Evolutionary conservation across 1,140 invertebrate genomes (phyloP), one percentile per base, ranked within the genome.

Genomic region (Calycopis cecrops): DNA sequence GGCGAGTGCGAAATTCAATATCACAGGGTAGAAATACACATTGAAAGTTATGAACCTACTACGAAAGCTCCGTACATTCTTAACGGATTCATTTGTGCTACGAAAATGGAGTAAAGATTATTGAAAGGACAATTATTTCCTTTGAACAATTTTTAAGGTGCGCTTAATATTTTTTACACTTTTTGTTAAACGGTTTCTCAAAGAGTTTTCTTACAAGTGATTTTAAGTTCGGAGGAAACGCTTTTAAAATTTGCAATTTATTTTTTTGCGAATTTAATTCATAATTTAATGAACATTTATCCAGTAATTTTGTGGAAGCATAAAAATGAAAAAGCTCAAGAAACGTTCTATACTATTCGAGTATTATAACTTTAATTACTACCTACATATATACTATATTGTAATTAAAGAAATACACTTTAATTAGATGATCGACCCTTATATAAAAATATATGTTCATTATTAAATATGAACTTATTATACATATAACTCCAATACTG

Each of bases 121-220:
- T 44, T 44, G 40, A 44, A 44, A 44, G 17, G 40, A 44, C 40
- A 44, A 44, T 44, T 44, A 44, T 16, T 44, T 44, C 40, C 40
- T 44, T 44, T 44, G 40, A 44, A 44, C 40, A 44, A 44, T 44
- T 44, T 28, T 44, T 44, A 44, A 44, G 40, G 14, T 44, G 40
- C 40, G 40, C 40, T 44, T 44, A 44, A 44, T 16, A 44, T 44
- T 44, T 44, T 40, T 44, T 44, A 16, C 14, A 4, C 16, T 16
- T 16, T 44, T 44, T 44, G 40, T 12, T 44, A 44, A 44, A 16
- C 40, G 40, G 7, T 44, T 16, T 44, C 12, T 44, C 14, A 44
- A 44, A 17, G 40, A 44, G 40, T 16, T 17, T 44, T 44, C 40
- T 16, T n/a, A 9, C 40, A 17, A 44, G 40, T 44, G 40, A 44